These are phyloP conservation scores for Phengaris alcon DNA, from an alignment of 2,888 invertebrate genomes.

Conservation along the genomic window DNA sequence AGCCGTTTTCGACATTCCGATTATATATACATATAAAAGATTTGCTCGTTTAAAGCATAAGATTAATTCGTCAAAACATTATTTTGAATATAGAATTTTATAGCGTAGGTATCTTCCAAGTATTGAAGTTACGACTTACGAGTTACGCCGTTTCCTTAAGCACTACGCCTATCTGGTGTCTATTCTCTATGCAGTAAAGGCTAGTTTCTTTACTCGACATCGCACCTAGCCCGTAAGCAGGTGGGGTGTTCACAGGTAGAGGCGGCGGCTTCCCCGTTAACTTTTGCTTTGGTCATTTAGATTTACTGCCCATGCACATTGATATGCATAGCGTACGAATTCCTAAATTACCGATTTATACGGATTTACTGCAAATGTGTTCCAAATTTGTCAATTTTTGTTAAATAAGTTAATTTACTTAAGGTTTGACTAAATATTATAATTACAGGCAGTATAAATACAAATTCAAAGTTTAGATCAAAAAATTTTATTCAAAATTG, in stretches of 20 bases:
- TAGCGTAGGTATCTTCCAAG: too few species aligned
- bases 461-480: too few species aligned
- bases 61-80: too few species aligned
- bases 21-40: too few species aligned
- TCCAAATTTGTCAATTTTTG: not conserved
- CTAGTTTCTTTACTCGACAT: constrained; percentile 11
- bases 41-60: too few species aligned
- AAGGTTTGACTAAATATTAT: not conserved
- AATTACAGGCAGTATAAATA: too few species aligned
- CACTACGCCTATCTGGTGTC: too few species aligned
- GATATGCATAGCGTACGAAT: not conserved
- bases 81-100: too few species aligned
- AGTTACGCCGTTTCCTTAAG: too few species aligned
- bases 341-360: not conserved
- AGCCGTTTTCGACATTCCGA: too few species aligned
- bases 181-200: not conserved
- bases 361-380: not conserved
- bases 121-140: too few species aligned
- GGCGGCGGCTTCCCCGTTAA: constrained; percentile 30
- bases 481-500: too few species aligned
- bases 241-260: constrained; percentile 36
- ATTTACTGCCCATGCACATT: constrained; percentile 4
- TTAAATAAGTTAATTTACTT: not conserved
- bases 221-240: constrained; percentile 33
- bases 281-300: constrained; percentile 36